A percentile compares a stretch with the other conserved stretches of the same genome.
Evolutionary conservation across 2,113 vertebrate species (phyloP).

Genomic region (Terrapene triunguis): DNA sequence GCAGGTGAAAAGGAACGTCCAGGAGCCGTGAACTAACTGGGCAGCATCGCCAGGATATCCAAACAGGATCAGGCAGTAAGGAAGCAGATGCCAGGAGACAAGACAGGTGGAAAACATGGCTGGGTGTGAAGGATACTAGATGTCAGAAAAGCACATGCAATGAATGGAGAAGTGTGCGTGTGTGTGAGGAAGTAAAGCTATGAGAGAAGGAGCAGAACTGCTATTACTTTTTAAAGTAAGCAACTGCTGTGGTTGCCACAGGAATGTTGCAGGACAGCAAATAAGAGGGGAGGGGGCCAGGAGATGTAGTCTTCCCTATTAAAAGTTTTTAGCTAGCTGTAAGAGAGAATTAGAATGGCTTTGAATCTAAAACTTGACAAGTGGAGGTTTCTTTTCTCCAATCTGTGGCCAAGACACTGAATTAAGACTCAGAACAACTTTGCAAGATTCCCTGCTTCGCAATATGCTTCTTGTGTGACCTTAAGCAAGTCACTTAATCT

Average conservation of each 20-base stretch:
- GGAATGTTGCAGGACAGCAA: neutral
- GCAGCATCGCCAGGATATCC: neutral
- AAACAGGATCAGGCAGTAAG: neutral
- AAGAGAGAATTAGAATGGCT: neutral
- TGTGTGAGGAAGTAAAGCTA: neutral
- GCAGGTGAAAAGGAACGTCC: conserved; percentile 24
- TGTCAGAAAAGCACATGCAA: conserved; percentile 3
- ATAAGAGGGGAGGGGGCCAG: neutral
- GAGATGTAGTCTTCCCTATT: neutral
- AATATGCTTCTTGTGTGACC: neutral
- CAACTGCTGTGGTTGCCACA: neutral
- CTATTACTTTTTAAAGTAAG: neutral
- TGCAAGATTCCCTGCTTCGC: neutral
- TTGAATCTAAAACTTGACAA: neutral
- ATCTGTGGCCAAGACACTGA: neutral
- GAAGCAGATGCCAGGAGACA: neutral
- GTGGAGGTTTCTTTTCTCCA: neutral
- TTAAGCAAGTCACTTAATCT: neutral
- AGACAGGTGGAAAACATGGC: neutral
- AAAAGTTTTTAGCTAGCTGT: neutral
- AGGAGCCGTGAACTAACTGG: neutral
- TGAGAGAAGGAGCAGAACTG: neutral
- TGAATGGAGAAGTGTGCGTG: neutral
- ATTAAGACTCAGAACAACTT: neutral
- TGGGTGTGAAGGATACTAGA: neutral